Base-by-base conservation (phyloP, 2,797 vertebrate genomes). In the Cuculus canorus region DNA sequence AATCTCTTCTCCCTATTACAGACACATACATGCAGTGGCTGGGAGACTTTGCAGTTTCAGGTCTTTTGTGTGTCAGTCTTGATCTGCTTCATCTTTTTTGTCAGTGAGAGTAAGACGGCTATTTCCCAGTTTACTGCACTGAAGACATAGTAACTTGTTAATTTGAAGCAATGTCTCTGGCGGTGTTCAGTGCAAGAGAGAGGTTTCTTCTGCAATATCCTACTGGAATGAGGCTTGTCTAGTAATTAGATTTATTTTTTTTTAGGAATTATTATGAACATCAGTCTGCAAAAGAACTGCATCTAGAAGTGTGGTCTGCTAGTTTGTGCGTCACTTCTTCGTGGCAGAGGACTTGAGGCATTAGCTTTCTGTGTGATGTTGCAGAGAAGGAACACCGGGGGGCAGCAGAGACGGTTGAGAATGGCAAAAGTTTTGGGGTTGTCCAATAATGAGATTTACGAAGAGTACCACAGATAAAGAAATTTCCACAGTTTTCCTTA, bases 301-400 rank as follows among this genome's bases (percentile, higher is more conserved):
- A 21, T 37, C 24, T 70, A 18, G 13, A 79, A 59, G 33, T 0
- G 1, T 5, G 21, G 19, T 30, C 41, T 11, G 2, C 10, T 57
- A 0, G 3, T 75, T 61, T 2, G 11, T 33, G 32, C 2, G 0
- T 25, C n/a, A 50, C 25, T 68, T n/a, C 27, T 39, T 32, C 41
- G 48, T 33, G 52, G 27, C 19, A 13, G 41, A 14, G 60, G 63
- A 21, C 30, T 14, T 14, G 37, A 41, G 57, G 24, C 2, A 6
- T 33, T 48, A 4, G 8, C 35, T 28, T 8, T 50, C 28, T 60
- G 16, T 28, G 32, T 32, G 87, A 48, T 28, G 30, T 63, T 92
- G 54, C 72, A 59, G 39, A 61, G 71, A n/a, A 69, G 39, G 30
- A 70, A 50, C 95, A 85, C 23, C 52, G 88, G 95, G 23, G 73